Base-by-base conservation (phyloP, 2,113 vertebrate species). In the Archocentrus centrarchus region DNA sequence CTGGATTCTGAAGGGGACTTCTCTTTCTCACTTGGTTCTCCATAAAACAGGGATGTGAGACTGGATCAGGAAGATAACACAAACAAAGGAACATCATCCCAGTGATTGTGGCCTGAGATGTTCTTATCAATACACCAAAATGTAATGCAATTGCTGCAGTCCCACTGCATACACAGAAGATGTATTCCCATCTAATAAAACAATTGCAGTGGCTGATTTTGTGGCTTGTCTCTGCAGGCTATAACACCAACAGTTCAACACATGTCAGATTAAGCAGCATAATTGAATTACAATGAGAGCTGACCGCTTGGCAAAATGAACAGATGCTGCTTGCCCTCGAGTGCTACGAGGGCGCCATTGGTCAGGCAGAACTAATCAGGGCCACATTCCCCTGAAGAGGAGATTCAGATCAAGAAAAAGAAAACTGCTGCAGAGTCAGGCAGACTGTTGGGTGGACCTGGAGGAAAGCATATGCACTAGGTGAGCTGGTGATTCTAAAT, bases 1-100 rank as follows among this genome's bases (percentile, higher is more conserved):
- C 97, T 98, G 89, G 95, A 94, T 89, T 99, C 98, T 0, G 97
- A 98, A 0, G 98, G 98, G 3, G 98, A 98, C 17, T 99, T 99
- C 94, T 98, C 97, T 84, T 99, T 99, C 93, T 99, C 98, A 0
- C 97, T 98, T 55, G 97, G 97, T 90, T 99, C 98, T 85, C 98
- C 98, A 0, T 99, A 98, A 95, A 99, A 98, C 86, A 99, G 95
- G 0, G 98, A 99, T 0, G 98, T 98, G 89, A 99, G 91, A 91
- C 98, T 99, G 93, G 32, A 39, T 77, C 11, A 53, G 37, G n/a
- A 63, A 80, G 39, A 77, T 5, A 59, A 80, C 0, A 83, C 7
- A 76, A 39, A 80, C 24, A 75, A 39, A 80, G 10, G 64, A 60
- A 84, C 4, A 79, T 1, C 57, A 55, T 41, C 47, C 27, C 15